phyloP scores from a whole-genome alignment of 2,797 vertebrate genomes.

The Darevskia nairensis region DNA sequence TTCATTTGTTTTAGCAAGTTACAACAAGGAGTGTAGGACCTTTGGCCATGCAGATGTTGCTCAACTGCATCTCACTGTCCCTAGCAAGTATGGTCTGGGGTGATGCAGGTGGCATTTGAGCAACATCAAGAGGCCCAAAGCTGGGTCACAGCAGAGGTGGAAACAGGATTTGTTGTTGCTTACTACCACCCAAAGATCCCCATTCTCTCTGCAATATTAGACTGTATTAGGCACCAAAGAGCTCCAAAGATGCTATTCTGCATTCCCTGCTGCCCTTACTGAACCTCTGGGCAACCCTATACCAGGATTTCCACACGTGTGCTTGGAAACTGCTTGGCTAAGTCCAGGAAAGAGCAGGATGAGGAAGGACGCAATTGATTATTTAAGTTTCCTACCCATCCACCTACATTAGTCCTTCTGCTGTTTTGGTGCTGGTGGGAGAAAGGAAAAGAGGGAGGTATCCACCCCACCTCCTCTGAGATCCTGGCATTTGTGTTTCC shows the following conservation, averaged over 20 bases:
- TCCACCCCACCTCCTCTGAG: too few relatives aligned
- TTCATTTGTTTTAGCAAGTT: not conserved
- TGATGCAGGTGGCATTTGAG: not conserved
- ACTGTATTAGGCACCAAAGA: not conserved
- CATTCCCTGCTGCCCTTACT: not conserved
- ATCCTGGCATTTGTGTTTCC: too few relatives aligned
- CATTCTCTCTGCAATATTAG: not conserved
- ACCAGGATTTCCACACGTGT: not conserved
- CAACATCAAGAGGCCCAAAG: too few relatives aligned
- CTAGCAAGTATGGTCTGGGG: not conserved
- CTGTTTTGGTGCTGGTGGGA: too few relatives aligned
- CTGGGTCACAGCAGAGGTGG: too few relatives aligned
- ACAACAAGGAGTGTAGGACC: not conserved
- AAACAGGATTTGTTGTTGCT: too few relatives aligned
- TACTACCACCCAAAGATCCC: not conserved
- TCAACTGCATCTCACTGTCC: too few relatives aligned
- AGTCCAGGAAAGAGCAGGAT: not conserved
- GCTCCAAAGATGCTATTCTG: not conserved
- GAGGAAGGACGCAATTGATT: too few relatives aligned
- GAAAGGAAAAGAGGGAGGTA: too few relatives aligned
- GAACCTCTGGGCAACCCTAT: not conserved
- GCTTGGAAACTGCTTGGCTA: not conserved
- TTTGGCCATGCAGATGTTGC: not conserved
- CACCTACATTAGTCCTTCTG: too few relatives aligned
- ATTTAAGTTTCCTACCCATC: too few relatives aligned